Evolutionary conservation across 2,113 vertebrate genomes (phyloP).

Genomic region (Sapayoa aenigma): DNA sequence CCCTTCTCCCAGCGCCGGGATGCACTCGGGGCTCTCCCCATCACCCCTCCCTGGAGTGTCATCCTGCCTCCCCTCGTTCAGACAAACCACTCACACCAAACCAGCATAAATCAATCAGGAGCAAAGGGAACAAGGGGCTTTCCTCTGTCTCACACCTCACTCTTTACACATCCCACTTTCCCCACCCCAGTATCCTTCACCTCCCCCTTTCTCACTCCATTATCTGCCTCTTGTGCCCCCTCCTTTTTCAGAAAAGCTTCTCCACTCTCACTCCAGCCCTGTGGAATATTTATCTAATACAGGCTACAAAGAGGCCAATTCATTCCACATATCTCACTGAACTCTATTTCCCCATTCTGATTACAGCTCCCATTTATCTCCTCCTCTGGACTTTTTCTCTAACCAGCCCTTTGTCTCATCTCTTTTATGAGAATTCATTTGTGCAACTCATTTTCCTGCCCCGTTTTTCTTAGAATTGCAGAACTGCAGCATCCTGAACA

Average conservation of each 20-base stretch:
- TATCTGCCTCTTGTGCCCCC: background rate
- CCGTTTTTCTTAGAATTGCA: background rate
- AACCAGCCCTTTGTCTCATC: background rate
- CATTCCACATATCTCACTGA: background rate
- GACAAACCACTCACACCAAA: background rate
- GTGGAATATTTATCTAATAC: background rate
- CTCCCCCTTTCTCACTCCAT: background rate
- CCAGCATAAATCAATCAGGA: background rate
- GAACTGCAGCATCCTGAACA: background rate
- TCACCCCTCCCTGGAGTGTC: accelerated
- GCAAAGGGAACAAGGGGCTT: background rate
- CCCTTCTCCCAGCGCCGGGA: background rate
- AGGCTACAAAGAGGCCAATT: background rate
- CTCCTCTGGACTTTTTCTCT: background rate
- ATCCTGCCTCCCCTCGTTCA: background rate
- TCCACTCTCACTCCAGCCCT: background rate
- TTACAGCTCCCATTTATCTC: background rate
- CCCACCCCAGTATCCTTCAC: background rate
- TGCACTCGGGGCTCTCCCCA: background rate
- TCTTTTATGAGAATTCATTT: background rate
- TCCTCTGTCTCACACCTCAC: background rate
- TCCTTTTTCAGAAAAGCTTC: background rate
- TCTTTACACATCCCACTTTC: background rate
- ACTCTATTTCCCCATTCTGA: background rate
- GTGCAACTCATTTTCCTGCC: background rate